These are phyloP conservation scores for Corapipo altera DNA, from an alignment of 2,113 vertebrate genomes.

Conservation along the genomic window DNA sequence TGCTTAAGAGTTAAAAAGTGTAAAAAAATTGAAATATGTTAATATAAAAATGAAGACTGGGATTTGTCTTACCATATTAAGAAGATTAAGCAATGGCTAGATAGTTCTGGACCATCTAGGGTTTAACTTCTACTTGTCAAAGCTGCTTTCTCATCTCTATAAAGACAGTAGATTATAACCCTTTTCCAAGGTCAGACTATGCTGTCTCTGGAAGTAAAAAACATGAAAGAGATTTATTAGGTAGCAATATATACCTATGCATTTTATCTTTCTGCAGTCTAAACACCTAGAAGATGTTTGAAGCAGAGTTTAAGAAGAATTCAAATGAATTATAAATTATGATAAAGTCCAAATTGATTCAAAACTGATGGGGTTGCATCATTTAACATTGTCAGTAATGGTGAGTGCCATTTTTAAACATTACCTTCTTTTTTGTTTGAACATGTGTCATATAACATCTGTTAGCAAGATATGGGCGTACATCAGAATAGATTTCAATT, in stretches of 20 bases:
- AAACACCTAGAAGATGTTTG: constrained; percentile 64
- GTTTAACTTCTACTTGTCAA: constrained; percentile 72
- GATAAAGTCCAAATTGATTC: constrained; percentile 57
- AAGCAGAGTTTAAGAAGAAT: constrained; percentile 51
- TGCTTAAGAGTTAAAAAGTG: constrained; percentile 70
- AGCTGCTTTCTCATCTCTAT: constrained; percentile 60
- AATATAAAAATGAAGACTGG: constrained; percentile 75
- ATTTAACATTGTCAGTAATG: background rate
- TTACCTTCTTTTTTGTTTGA: background rate
- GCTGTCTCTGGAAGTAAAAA: constrained; percentile 39
- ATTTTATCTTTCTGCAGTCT: constrained; percentile 54
- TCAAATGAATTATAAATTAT: constrained; percentile 70
- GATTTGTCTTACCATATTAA: constrained; percentile 78
- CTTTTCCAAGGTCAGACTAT: constrained; percentile 69
- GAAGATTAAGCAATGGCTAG: constrained; percentile 68
- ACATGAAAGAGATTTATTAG: constrained; percentile 69
- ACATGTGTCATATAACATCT: background rate
- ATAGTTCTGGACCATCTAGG: constrained; percentile 50
- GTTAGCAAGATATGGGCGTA: background rate
- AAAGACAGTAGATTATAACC: constrained; percentile 57
- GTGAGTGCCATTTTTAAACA: background rate
- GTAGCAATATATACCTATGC: background rate
- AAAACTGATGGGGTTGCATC: constrained; percentile 22
- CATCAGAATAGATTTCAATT: background rate
- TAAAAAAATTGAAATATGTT: constrained; percentile 75